phyloP scores from a whole-genome alignment of 2,797 vertebrate genomes.

The Leptodactylus fallax region DNA sequence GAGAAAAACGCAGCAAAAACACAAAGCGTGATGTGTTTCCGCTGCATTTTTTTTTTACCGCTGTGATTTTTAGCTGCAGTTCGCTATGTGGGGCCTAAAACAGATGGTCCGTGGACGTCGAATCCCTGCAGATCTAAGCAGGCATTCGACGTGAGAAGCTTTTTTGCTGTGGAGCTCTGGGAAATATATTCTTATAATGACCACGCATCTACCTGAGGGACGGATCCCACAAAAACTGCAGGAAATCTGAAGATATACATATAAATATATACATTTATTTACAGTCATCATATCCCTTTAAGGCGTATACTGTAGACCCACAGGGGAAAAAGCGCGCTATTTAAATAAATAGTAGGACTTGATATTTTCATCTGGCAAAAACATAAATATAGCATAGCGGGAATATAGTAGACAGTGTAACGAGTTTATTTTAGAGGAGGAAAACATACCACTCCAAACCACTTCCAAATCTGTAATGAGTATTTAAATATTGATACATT shows the following conservation, averaged over 20 bases:
- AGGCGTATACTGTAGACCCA: neutral
- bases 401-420: constrained; percentile 35
- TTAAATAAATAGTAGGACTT: constrained; percentile 42
- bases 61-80: too few relatives aligned
- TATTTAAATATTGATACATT: constrained; percentile 51
- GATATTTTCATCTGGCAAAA: constrained; percentile 53
- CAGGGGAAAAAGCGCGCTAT: neutral
- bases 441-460: constrained; percentile 49
- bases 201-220: neutral
- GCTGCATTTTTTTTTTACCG: too few relatives aligned
- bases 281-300: neutral
- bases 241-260: neutral
- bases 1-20: too few relatives aligned
- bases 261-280: neutral
- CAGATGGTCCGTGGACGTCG: too few relatives aligned
- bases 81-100: too few relatives aligned
- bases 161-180: neutral
- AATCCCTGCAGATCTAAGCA: too few relatives aligned
- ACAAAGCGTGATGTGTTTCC: too few relatives aligned
- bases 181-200: neutral
- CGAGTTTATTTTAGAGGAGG: constrained; percentile 50
- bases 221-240: neutral
- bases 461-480: constrained; percentile 52
- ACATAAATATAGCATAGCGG: constrained; percentile 45
- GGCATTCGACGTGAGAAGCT: too few relatives aligned